Percentiles rank a stretch among this genome's conserved stretches.
Conservation (phyloP, 2,113 vertebrate genomes). For the Coreoperca whiteheadi region DNA sequence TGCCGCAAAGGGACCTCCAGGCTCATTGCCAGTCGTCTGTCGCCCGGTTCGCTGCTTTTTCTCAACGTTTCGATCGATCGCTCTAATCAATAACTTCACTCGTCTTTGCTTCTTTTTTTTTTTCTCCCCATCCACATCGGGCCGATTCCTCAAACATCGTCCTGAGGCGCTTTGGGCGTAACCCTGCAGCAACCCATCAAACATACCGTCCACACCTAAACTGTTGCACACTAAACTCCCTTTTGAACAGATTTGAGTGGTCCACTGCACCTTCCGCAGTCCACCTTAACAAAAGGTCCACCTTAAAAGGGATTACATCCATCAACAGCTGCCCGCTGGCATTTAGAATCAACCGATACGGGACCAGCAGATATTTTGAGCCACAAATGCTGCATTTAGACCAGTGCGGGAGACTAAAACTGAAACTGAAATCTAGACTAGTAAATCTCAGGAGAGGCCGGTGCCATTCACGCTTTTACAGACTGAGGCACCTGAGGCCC, state of each 20-base stretch:
- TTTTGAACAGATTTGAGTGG: not conserved
- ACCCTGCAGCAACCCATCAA: constrained; percentile 32
- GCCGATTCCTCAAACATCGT: not conserved
- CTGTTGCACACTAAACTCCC: not conserved
- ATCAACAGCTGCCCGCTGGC: constrained; percentile 11
- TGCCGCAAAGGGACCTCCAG: constrained; percentile 35
- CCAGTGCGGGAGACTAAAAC: not conserved
- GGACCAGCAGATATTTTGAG: not conserved
- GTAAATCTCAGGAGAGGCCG: not conserved
- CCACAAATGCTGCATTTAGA: constrained; percentile 21
- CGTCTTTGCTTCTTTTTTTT: too few species aligned
- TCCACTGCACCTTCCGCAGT: not conserved
- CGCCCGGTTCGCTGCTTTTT: not conserved
- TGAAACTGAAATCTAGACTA: not conserved
- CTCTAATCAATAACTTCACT: not conserved
- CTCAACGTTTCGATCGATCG: not conserved
- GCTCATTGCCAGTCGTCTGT: not conserved
- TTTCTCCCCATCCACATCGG: not conserved
- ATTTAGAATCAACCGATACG: not conserved
- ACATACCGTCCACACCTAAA: not conserved
- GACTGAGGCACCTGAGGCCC: not conserved
- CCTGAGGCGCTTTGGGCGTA: not conserved
- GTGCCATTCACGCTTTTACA: not conserved
- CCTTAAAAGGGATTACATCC: constrained; percentile 15
- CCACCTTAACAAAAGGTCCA: constrained; percentile 22